Percentiles rank a stretch among this genome's conserved stretches.
Conservation (phyloP, 1,140 invertebrate genomes). For the Cydia pomonella region DNA sequence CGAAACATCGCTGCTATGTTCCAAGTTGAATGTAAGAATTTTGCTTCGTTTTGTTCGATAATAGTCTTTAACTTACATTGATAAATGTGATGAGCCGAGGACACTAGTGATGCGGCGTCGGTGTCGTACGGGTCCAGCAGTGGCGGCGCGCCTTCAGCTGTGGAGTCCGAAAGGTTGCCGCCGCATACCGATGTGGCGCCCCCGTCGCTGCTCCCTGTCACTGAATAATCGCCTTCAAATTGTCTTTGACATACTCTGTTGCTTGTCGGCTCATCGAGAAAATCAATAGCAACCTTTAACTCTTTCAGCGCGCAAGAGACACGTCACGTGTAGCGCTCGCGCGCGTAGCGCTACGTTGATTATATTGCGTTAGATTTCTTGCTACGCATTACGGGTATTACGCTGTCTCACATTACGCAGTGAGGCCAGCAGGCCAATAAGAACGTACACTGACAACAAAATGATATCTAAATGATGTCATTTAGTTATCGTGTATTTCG, state of each 20-base stretch:
- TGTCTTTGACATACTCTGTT: constrained; percentile 32
- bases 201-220: constrained; percentile 89
- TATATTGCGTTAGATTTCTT: background rate
- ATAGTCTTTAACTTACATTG: constrained; percentile 84
- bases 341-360: background rate
- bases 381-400: background rate
- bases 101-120: constrained; percentile 87
- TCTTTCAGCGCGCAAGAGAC: background rate
- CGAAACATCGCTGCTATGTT: too few species aligned
- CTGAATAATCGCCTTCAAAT: constrained; percentile 41
- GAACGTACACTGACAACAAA: too few species aligned
- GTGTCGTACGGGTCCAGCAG: constrained; percentile 86
- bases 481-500: too few species aligned
- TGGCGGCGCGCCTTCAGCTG: constrained; percentile 87
- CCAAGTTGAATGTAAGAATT: too few species aligned
- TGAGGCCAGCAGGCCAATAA: too few species aligned
- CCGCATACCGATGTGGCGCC: constrained; percentile 86
- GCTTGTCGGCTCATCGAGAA: background rate
- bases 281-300: background rate
- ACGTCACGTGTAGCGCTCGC: background rate
- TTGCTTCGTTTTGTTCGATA: too few species aligned
- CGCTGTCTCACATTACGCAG: background rate
- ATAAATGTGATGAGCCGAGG: constrained; percentile 89
- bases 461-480: too few species aligned
- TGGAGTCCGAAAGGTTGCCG: constrained; percentile 89